These are phyloP conservation scores for Quadriops clusia DNA, from an alignment of 2,888 invertebrate species.

Conservation along the genomic window DNA sequence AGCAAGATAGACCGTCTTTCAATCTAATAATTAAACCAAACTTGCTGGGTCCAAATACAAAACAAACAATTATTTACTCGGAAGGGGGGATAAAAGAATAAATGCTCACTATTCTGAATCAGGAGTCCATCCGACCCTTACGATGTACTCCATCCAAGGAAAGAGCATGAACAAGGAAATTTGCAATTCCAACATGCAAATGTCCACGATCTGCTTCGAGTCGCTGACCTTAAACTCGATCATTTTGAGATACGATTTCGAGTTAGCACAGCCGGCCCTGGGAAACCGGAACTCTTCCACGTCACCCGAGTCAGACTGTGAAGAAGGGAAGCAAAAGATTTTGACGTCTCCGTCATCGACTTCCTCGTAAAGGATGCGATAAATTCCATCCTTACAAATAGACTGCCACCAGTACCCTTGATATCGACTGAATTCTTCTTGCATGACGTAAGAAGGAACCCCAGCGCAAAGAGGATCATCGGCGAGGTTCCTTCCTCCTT, in stretches of 20 bases:
- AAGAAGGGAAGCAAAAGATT: constrained; percentile 78
- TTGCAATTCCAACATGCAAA: constrained; percentile 62
- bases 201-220: constrained; percentile 57
- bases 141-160: constrained; percentile 91
- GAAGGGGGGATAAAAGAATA: background rate
- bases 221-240: constrained; percentile 62
- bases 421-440: constrained; percentile 96
- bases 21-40: too few species aligned
- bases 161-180: constrained; percentile 70
- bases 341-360: constrained; percentile 86
- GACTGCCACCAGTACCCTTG: constrained; percentile 97
- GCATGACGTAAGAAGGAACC: constrained; percentile 95
- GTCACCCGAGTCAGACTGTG: constrained; percentile 65
- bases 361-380: constrained; percentile 75
- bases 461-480: constrained; percentile 86
- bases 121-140: constrained; percentile 90
- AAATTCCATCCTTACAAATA: constrained; percentile 43
- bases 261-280: constrained; percentile 80
- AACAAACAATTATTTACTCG: too few species aligned
- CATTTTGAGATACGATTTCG: constrained; percentile 78
- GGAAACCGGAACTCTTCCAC: constrained; percentile 82
- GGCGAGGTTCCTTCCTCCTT: constrained; percentile 52
- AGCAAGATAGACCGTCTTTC: too few species aligned
- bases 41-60: too few species aligned
- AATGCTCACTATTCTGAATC: constrained; percentile 72